Evolutionary conservation across 1,140 invertebrate species (phyloP), one percentile per base, ranked within the genome.

Genomic region (Oreohelix idahoensis): DNA sequence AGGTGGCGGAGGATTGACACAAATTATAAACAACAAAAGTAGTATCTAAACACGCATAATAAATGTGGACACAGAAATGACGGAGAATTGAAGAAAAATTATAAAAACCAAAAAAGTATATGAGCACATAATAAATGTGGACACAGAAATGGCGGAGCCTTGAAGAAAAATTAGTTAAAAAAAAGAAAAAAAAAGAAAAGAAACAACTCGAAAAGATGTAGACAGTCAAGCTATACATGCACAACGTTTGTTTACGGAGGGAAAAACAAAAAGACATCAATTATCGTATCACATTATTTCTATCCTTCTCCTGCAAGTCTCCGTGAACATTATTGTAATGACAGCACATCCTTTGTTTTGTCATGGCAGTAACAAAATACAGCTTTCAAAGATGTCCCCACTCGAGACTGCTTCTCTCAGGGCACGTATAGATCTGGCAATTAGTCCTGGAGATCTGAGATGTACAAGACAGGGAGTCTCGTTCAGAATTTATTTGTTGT

Each of bases 351-450:
- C 8, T 29, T 66, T 66, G 63, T 66, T 66, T 66, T 66, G 63
- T 66, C 63, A 2, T 32, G n/a, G 17, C 63, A 5, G 63, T 32
- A 66, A 66, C 63, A 66, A 29, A 32, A 66, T 66, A 29, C 63
- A 66, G 63, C 63, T 66, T 32, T 66, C 63, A 66, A 66, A 66
- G 63, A 66, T 35, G 11, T 66, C 51, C 51, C 20, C 63, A 32
- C 5, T 15, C 63, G 32, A 66, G 5, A 32, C 63, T 15, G 29
- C 2, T 10, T 32, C 5, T 32, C 32, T 66, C 63, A 66, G 63
- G 29, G 63, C n/a, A 66, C 63, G 63, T 32, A 66, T 66, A 66
- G 63, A 66, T 66, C 63, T 66, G 29, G 63, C 63, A 66, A 66
- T 66, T 66, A 66, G 63, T 66, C 63, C 63, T 29, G n/a, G 71